phyloP scores from a whole-genome alignment of 2,113 vertebrate genomes.

The Nibea albiflora region DNA sequence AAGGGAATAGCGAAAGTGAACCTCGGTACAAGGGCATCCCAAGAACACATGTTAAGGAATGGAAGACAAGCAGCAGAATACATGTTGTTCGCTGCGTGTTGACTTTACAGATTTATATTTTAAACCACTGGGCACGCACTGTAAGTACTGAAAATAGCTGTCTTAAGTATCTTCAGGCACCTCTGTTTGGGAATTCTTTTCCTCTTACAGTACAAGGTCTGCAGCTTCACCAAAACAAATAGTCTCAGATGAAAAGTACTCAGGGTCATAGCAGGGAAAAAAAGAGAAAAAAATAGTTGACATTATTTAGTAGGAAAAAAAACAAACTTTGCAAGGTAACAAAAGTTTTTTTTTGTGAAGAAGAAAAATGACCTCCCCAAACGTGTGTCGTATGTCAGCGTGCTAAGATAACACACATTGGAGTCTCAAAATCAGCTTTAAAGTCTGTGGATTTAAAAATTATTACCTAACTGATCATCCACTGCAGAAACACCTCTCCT shows the following conservation, averaged over 20 bases:
- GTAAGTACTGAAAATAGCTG: neutral
- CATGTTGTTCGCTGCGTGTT: neutral
- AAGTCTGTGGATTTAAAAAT: slow-evolving; percentile 12
- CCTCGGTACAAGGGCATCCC: neutral
- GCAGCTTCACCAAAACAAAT: slow-evolving; percentile 31
- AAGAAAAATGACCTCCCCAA: neutral
- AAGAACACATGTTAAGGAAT: neutral
- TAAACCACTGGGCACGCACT: neutral
- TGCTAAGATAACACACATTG: neutral
- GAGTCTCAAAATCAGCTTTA: neutral
- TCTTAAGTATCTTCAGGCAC: slow-evolving; percentile 23
- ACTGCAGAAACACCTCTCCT: neutral
- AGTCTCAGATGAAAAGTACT: slow-evolving; percentile 24
- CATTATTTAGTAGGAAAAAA: neutral
- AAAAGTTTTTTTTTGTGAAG: neutral
- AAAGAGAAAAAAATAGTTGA: neutral
- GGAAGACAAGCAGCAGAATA: neutral
- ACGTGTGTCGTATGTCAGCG: neutral
- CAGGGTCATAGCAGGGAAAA: slow-evolving; percentile 14
- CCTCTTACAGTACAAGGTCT: slow-evolving; percentile 39
- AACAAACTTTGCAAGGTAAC: neutral
- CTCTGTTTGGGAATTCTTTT: slow-evolving; percentile 18
- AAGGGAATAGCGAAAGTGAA: slow-evolving; percentile 7
- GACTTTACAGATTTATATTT: slow-evolving; percentile 21
- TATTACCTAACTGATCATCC: neutral